Conservation (phyloP, 2,113 vertebrate species). For the Gorsachius goisagi region DNA sequence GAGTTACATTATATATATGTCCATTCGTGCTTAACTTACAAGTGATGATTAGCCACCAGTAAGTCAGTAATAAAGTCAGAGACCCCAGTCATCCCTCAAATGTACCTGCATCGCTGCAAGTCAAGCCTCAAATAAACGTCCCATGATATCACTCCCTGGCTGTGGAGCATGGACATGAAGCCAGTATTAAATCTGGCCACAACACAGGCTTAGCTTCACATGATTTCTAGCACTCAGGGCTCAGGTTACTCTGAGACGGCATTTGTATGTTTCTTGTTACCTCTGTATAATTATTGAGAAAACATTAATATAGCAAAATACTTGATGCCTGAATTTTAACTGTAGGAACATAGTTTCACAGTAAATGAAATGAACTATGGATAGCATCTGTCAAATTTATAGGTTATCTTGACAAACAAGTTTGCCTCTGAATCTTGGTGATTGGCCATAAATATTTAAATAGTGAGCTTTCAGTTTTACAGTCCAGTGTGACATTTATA, state of each 20-base stretch:
- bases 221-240: not conserved
- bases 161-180: not conserved
- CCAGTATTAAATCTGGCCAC: not conserved
- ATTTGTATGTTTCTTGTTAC: not conserved
- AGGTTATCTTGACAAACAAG: not conserved
- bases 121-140: not conserved
- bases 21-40: not conserved
- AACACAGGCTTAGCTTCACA: not conserved
- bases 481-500: not conserved
- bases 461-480: not conserved
- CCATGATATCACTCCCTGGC: constrained; percentile 11
- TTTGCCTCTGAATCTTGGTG: not conserved
- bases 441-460: not conserved
- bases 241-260: not conserved
- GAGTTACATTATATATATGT: not conserved
- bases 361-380: not conserved
- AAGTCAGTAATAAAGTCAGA: constrained; percentile 4
- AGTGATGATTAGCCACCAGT: not conserved
- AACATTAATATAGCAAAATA: not conserved
- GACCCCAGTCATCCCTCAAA: not conserved
- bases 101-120: not conserved
- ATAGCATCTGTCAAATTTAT: not conserved
- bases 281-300: not conserved
- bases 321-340: not conserved
- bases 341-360: not conserved